A percentile compares a stretch with the other conserved stretches of the same genome.
These are phyloP conservation scores for Nomada lathburiana DNA, from an alignment of 2,888 invertebrate genomes.

Conservation along the genomic window DNA sequence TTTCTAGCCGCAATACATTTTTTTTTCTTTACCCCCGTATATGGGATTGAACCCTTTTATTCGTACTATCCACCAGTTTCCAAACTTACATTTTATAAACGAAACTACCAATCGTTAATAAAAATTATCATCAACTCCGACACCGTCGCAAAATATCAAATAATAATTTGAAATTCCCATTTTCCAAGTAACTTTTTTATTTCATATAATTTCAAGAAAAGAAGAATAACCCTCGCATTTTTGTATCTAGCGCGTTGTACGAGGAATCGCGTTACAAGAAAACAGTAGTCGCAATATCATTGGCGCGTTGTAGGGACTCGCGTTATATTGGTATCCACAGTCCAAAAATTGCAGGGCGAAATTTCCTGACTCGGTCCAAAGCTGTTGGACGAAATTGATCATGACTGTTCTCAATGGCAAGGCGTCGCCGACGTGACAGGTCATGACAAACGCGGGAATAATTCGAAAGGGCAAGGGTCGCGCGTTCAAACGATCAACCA, in stretches of 20 bases:
- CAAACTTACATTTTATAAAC: no score
- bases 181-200: not conserved
- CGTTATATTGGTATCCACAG: not conserved
- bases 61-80: no score
- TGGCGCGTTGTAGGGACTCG: not conserved
- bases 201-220: not conserved
- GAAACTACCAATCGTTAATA: no score
- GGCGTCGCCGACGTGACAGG: constrained; percentile 5
- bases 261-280: not conserved
- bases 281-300: not conserved
- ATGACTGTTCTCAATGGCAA: not conserved
- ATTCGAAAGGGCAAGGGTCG: constrained; percentile 37
- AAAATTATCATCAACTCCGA: no score
- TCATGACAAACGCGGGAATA: constrained; percentile 21
- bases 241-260: not conserved
- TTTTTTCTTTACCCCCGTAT: no score
- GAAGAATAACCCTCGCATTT: not conserved
- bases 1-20: no score
- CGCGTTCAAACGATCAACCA: not conserved
- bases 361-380: not conserved
- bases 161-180: no score
- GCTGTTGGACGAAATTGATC: not conserved
- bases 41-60: no score
- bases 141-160: no score
- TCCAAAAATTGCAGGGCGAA: constrained; percentile 1